A percentile compares a stretch with the other conserved stretches of the same genome.
These are phyloP conservation scores for Eugnorisma glareosa DNA, from an alignment of 2,888 invertebrate genomes.

Conservation along the genomic window DNA sequence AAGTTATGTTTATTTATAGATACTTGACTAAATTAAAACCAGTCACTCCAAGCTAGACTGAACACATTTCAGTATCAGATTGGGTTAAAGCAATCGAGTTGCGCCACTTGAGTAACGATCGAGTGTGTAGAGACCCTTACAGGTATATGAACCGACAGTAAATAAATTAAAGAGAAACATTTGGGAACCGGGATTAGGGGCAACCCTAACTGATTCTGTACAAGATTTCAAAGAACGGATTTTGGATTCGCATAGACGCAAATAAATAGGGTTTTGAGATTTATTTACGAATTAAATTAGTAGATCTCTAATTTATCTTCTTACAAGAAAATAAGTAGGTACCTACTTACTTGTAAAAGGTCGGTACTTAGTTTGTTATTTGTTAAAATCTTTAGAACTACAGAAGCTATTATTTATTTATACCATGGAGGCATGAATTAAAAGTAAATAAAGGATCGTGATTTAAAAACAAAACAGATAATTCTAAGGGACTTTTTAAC, in stretches of 20 bases:
- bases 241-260: not conserved
- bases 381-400: not conserved
- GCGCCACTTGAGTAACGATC: constrained; percentile 3
- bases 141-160: not conserved
- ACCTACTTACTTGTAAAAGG: not conserved
- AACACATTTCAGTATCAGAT: not conserved
- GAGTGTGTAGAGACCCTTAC: constrained; percentile 4
- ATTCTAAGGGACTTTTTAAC: not conserved
- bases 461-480: not conserved
- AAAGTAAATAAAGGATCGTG: too few relatives aligned
- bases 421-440: too few relatives aligned
- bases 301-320: not conserved
- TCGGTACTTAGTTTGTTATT: not conserved
- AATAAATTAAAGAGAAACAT: constrained; percentile 25
- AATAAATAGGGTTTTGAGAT: constrained; percentile 1
- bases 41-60: not conserved
- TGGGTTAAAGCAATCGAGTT: not conserved
- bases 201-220: not conserved
- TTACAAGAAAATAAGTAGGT: not conserved
- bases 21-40: constrained; percentile 22
- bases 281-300: constrained; percentile 3
- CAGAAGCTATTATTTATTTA: not conserved
- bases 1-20: not conserved
- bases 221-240: constrained; percentile 10
- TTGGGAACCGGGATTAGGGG: not conserved